These are phyloP conservation scores for Sogatella furcifera DNA, from an alignment of 1,140 invertebrate species.

Conservation along the genomic window DNA sequence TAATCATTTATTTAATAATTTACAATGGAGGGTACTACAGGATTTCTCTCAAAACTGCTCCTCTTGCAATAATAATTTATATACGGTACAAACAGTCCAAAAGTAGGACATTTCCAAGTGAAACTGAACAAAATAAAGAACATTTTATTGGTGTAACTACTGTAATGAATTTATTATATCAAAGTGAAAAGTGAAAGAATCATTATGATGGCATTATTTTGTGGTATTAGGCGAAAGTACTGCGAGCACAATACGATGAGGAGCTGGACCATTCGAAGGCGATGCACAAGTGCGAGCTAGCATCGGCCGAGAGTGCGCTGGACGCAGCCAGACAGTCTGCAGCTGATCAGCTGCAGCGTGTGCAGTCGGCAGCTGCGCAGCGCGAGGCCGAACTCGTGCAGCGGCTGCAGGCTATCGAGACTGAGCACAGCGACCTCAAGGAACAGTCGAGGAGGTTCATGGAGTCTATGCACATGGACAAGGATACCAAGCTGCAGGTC, in stretches of 20 bases:
- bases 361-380: constrained; percentile 22
- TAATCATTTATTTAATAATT: too few species aligned
- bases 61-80: too few species aligned
- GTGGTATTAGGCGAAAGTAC: constrained; percentile 5
- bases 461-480: constrained; percentile 24
- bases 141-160: too few species aligned
- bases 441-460: constrained; percentile 24
- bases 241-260: constrained; percentile 13
- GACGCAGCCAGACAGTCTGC: constrained; percentile 5
- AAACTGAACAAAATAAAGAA: too few species aligned
- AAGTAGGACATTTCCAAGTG: too few species aligned
- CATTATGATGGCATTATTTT: not conserved
- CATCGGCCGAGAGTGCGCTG: not conserved
- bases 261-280: constrained; percentile 9
- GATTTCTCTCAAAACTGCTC: too few species aligned
- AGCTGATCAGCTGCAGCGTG: constrained; percentile 11
- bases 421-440: constrained; percentile 27
- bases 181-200: too few species aligned
- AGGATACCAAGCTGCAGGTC: constrained; percentile 29
- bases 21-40: too few species aligned
- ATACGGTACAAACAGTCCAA: too few species aligned
- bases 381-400: constrained; percentile 27
- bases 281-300: not conserved
- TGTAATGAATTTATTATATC: too few species aligned
- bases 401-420: constrained; percentile 25